Percentiles rank a stretch among this genome's conserved stretches.
Evolutionary conservation across 2,888 invertebrate genomes (phyloP).

Genomic region (Exocentrus adspersus): DNA sequence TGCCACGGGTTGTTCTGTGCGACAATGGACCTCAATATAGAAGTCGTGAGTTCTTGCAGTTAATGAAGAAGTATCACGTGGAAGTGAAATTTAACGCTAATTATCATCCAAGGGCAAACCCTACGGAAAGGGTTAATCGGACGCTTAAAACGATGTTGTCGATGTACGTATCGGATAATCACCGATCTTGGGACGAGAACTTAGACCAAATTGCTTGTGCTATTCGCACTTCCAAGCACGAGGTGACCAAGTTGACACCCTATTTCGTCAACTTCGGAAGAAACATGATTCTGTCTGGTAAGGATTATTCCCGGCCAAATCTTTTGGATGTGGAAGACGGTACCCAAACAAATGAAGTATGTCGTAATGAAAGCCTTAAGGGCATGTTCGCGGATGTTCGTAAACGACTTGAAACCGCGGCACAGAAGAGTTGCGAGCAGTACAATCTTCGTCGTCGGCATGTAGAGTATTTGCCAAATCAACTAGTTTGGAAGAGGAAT

Average conservation of each 20-base stretch:
- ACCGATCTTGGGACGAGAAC: not conserved
- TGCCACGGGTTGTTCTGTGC: not conserved
- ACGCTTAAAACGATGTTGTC: not conserved
- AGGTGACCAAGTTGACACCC: not conserved
- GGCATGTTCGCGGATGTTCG: slow-evolving; percentile 12
- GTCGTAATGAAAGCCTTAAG: slow-evolving; percentile 14
- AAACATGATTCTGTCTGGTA: slow-evolving; percentile 8
- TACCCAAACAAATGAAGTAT: not conserved
- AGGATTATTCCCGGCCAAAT: not conserved
- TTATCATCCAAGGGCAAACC: not conserved
- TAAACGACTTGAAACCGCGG: slow-evolving; percentile 1
- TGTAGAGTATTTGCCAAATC: slow-evolving; percentile 9
- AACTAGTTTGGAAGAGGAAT: not conserved
- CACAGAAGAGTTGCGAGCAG: slow-evolving; percentile 8
- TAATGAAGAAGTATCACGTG: not conserved
- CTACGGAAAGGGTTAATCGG: too few species aligned
- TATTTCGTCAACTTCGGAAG: too few species aligned
- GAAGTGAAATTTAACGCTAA: not conserved
- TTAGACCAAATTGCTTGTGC: not conserved
- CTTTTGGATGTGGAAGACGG: not conserved
- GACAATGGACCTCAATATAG: not conserved
- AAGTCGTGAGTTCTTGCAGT: not conserved
- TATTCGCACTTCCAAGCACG: too few species aligned
- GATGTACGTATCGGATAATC: not conserved
- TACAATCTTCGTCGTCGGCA: slow-evolving; percentile 21